Evolutionary conservation across 1,140 invertebrate species (phyloP), one percentile per base, ranked within the genome.

Genomic region (Vanessa atalanta): DNA sequence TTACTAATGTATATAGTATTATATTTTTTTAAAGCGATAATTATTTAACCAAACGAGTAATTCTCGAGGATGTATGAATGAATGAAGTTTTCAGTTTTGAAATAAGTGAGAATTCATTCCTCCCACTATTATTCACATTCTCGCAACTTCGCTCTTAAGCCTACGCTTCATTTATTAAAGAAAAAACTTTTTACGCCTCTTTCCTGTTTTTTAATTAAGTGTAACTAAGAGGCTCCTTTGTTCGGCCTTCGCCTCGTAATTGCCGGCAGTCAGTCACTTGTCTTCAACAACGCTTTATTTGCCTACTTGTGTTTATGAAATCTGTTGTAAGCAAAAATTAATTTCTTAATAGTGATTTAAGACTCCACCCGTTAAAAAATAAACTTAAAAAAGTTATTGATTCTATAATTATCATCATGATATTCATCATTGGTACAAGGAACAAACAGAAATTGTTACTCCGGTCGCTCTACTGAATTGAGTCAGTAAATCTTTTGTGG

Each of bases 161-260:
- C 48, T 73, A 69, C 53, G 65, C 47, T 12, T 47, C 73, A 67
- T 71, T 71, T 67, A 71, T 76, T 68, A 68, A 76, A 72, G 48
- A 68, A 72, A 70, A 71, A 68, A 76, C 65, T 72, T 66, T 76
- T 71, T 48, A 72, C 69, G 74, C 57, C 55, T 76, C 70, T 68
- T 72, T 76, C 74, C 77, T 80, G 78, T 83, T 88, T 89, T 88
- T 88, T 88, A 89, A 89, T 89, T 89, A 89, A 87, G 87, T 88
- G 79, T 85, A 85, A 86, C 83, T 84, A 89, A 87, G 86, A 84
- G 83, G 84, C 77, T 79, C 82, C 82, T 85, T 88, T 88, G 82
- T 87, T 84, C 72, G 73, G 78, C 75, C 70, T 68, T 78, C 71
- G 79, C 75, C 75, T 77, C 81, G 80, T 86, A 89, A 89, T 89